These are phyloP conservation scores for Drosophila histrio DNA, from an alignment of 2,888 invertebrate species.

Conservation along the genomic window DNA sequence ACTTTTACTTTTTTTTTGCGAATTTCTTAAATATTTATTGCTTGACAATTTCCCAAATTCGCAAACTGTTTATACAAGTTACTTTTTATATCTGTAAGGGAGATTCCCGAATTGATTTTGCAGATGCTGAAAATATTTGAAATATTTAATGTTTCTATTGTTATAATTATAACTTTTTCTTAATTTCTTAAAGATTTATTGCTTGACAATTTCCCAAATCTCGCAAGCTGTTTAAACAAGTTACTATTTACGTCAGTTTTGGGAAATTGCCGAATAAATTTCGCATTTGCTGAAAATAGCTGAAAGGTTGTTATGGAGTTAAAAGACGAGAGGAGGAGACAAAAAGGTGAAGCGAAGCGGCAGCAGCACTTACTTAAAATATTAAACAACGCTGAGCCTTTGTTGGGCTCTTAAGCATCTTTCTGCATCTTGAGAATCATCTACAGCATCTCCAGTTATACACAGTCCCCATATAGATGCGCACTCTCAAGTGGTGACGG, in stretches of 20 bases:
- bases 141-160: not conserved
- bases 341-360: constrained; percentile 43
- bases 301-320: not conserved
- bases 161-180: too few relatives aligned
- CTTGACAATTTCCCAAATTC: not conserved
- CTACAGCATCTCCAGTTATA: constrained; percentile 26
- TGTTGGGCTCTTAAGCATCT: constrained; percentile 64
- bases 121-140: not conserved
- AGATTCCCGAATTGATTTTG: not conserved
- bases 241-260: not conserved
- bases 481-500: constrained; percentile 66
- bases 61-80: not conserved
- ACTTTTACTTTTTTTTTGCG: not conserved
- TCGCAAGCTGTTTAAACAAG: not conserved
- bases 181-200: not conserved
- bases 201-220: not conserved
- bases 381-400: constrained; percentile 72
- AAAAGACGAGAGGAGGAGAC: not conserved
- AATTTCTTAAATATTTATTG: not conserved
- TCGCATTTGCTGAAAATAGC: not conserved
- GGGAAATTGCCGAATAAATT: not conserved
- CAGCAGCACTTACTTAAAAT: constrained; percentile 77
- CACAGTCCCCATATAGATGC: constrained; percentile 47
- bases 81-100: not conserved
- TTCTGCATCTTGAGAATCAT: constrained; percentile 36